These are phyloP conservation scores for Gallinago stenura DNA, from an alignment of 2,797 vertebrate species.

Conservation along the genomic window DNA sequence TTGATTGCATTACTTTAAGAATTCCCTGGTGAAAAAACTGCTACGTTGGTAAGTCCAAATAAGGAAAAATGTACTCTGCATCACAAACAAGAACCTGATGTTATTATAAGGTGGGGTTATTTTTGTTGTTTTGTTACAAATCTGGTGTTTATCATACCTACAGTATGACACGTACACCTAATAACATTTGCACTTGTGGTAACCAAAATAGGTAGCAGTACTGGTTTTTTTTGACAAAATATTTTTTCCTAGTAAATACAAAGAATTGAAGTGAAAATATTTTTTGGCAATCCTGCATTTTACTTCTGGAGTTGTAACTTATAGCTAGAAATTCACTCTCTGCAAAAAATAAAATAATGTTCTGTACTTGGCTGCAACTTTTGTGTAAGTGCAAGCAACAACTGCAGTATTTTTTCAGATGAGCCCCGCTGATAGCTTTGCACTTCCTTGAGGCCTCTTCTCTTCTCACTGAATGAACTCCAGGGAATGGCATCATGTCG, in stretches of 20 bases:
- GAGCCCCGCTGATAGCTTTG: conserved; percentile 58
- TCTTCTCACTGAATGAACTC: conserved; percentile 83
- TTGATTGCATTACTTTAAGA: not conserved
- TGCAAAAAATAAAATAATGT: not conserved
- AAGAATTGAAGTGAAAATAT: not conserved
- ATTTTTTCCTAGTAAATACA: not conserved
- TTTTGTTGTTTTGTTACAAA: not conserved
- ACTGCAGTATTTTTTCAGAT: conserved; percentile 57
- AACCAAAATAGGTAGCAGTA: not conserved
- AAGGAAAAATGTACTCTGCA: not conserved
- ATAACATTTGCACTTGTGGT: not conserved
- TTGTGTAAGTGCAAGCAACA: not conserved
- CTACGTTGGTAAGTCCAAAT: not conserved
- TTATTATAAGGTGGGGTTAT: not conserved
- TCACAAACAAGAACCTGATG: not conserved
- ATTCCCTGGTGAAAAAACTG: not conserved
- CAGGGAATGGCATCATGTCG: conserved; percentile 84
- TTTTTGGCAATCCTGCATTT: not conserved
- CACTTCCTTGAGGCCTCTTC: conserved; percentile 77
- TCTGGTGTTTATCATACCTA: not conserved
- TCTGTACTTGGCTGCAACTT: conserved; percentile 3
- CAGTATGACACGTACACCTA: not conserved
- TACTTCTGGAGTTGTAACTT: not conserved
- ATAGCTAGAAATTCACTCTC: not conserved
- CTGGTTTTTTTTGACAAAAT: not conserved